phyloP scores from a whole-genome alignment of 2,113 vertebrate species.

The Cairina moschata region DNA sequence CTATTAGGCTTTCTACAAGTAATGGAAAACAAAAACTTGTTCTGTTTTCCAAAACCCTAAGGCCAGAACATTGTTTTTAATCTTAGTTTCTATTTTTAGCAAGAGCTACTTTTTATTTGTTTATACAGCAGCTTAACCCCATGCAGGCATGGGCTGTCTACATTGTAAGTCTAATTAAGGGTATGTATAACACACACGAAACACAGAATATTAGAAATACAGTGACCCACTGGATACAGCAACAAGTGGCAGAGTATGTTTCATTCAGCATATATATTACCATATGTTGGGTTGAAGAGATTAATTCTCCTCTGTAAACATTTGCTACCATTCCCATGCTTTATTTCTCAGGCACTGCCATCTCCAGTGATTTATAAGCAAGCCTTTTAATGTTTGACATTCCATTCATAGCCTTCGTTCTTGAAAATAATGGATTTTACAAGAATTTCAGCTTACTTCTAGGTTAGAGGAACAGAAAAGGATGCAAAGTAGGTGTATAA shows the following conservation, averaged over 20 bases:
- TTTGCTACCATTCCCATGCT: background rate
- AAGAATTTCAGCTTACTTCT: background rate
- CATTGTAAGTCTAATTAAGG: background rate
- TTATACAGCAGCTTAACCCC: background rate
- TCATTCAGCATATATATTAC: background rate
- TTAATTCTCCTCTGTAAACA: background rate
- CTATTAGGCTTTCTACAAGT: slow-evolving; percentile 6
- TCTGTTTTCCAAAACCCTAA: slow-evolving; percentile 15
- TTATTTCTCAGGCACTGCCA: background rate
- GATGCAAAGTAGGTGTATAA: background rate
- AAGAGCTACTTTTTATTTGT: slow-evolving; percentile 7
- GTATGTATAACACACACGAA: background rate
- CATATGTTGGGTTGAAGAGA: background rate
- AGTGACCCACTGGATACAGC: background rate
- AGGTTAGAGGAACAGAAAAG: background rate
- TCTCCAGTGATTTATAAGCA: background rate
- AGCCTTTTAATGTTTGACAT: background rate
- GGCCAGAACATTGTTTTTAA: slow-evolving; percentile 39
- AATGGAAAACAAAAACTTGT: slow-evolving; percentile 33
- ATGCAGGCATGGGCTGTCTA: background rate
- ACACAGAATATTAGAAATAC: background rate
- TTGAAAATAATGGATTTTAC: background rate
- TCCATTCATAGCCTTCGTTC: background rate
- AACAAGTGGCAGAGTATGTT: background rate
- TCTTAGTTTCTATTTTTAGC: slow-evolving; percentile 27